These are phyloP conservation scores for Coelogynopora nodosa DNA, from an alignment of 2,888 invertebrate species.

Conservation along the genomic window DNA sequence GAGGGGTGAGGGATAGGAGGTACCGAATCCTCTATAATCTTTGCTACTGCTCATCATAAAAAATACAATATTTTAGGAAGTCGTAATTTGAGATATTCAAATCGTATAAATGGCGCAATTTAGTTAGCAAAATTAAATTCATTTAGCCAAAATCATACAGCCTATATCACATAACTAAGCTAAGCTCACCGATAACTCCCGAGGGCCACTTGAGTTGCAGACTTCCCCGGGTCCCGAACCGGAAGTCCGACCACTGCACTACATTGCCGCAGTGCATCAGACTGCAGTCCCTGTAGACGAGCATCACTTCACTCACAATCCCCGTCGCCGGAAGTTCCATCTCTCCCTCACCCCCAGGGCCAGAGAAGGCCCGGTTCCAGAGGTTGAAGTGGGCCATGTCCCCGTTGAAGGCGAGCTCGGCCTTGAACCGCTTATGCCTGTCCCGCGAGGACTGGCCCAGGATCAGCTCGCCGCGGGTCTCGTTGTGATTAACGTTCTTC, in stretches of 20 bases:
- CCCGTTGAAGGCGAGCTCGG: constrained; percentile 54
- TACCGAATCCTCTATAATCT: too few species aligned
- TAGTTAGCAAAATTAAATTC: too few species aligned
- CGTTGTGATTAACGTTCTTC: background rate
- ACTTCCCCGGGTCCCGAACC: constrained; percentile 59
- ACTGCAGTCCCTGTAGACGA: constrained; percentile 53
- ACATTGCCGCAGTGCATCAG: constrained; percentile 59
- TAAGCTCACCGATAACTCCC: constrained; percentile 49
- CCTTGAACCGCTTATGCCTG: constrained; percentile 49
- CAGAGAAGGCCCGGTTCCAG: constrained; percentile 55
- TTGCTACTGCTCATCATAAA: too few species aligned
- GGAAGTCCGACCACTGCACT: constrained; percentile 61
- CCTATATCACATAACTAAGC: too few species aligned
- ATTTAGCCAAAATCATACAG: too few species aligned
- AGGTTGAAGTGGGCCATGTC: constrained; percentile 59
- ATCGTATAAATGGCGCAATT: too few species aligned
- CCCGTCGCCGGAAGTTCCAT: background rate
- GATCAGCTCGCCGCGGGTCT: constrained; percentile 41
- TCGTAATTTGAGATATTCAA: too few species aligned
- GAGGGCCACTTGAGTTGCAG: constrained; percentile 61
- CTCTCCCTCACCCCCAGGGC: constrained; percentile 49
- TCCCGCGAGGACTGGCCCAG: constrained; percentile 46
- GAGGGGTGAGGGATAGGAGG: too few species aligned
- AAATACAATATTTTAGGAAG: too few species aligned
- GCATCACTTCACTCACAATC: background rate